Evolutionary conservation across 2,888 invertebrate genomes (phyloP).

Genomic region (Tridacna gigas): DNA sequence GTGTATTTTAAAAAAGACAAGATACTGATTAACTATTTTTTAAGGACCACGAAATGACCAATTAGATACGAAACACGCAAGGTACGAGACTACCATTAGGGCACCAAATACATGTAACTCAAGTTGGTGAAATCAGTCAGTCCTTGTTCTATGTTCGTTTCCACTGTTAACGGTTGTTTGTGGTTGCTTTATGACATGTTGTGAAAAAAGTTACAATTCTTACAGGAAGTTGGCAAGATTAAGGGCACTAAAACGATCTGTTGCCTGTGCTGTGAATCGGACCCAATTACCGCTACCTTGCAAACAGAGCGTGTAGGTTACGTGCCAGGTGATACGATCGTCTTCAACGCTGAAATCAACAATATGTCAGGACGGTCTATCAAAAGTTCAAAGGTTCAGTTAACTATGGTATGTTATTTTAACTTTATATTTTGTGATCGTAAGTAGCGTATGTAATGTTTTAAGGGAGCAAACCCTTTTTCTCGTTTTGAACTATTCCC

Average conservation of each 20-base stretch:
- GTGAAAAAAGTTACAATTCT: not conserved
- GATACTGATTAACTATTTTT: too few relatives aligned
- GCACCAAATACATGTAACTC: not conserved
- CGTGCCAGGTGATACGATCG: not conserved
- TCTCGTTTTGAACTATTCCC: too few relatives aligned
- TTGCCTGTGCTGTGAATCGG: conserved; percentile 1
- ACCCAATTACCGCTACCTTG: not conserved
- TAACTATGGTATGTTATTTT: not conserved
- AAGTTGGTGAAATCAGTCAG: not conserved
- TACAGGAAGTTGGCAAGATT: not conserved
- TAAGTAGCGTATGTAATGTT: too few relatives aligned
- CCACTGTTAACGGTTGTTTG: not conserved
- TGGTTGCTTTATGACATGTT: not conserved
- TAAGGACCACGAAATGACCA: too few relatives aligned
- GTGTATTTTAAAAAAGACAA: too few relatives aligned
- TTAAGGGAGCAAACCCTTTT: too few relatives aligned
- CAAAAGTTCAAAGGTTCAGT: not conserved
- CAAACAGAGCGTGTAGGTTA: not conserved
- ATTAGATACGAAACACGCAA: too few relatives aligned
- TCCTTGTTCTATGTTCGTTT: not conserved
- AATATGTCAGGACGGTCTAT: not conserved
- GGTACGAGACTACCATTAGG: too few relatives aligned
- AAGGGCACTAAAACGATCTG: not conserved
- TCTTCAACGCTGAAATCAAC: not conserved
- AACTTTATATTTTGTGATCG: too few relatives aligned